Conservation (phyloP, 2,113 vertebrate genomes). For the Rhinoderma darwinii region DNA sequence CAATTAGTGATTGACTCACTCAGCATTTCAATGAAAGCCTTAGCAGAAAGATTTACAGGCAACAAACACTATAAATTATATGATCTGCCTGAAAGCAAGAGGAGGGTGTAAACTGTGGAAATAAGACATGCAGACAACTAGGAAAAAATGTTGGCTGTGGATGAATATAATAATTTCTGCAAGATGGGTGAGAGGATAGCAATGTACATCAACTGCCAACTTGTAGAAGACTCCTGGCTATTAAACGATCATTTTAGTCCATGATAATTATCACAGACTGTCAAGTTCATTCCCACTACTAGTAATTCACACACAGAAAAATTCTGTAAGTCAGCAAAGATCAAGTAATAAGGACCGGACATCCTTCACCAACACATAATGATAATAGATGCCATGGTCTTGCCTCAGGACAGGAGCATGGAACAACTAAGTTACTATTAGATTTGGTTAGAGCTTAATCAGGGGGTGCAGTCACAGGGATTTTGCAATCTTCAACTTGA, state of each 20-base stretch:
- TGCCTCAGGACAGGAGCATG: no score
- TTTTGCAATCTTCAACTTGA: no score
- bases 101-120: conserved; percentile 10
- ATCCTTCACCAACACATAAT: background rate
- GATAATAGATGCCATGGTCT: no score
- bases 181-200: conserved; percentile 13
- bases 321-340: background rate
- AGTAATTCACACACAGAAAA: background rate
- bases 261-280: conserved; percentile 10
- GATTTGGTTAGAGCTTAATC: no score
- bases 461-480: no score
- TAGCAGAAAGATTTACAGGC: conserved; percentile 63
- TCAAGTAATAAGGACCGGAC: background rate
- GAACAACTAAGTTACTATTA: background rate
- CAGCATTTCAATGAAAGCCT: conserved; percentile 62
- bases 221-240: background rate
- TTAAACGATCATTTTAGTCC: conserved; percentile 20
- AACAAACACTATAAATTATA: conserved; percentile 57
- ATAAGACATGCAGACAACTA: conserved; percentile 37
- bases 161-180: conserved; percentile 13
- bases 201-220: background rate
- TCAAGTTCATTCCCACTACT: conserved; percentile 6
- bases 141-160: conserved; percentile 7
- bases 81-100: conserved; percentile 44
- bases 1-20: conserved; percentile 65